Evolutionary conservation across 2,888 invertebrate species (phyloP).

Genomic region (Drosophila meridionalis): DNA sequence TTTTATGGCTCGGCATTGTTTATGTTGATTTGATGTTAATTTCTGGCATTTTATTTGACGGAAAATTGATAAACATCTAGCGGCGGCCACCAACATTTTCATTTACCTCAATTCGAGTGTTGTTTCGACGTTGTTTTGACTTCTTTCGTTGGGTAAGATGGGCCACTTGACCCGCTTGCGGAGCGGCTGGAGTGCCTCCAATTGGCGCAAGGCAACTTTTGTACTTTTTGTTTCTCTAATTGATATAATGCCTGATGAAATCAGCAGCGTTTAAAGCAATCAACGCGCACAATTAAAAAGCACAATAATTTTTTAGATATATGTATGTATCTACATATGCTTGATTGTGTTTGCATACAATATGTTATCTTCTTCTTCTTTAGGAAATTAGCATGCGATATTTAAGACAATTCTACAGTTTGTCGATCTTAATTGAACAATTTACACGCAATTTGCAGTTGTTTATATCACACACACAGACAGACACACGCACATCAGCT

Average conservation of each 20-base stretch:
- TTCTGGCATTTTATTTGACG: conserved; percentile 68
- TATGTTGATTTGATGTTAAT: conserved; percentile 80
- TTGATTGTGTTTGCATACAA: conserved; percentile 11
- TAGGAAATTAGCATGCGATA: conserved; percentile 65
- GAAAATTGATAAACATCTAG: conserved; percentile 77
- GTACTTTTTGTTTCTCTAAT: conserved; percentile 62
- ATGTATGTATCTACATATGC: background rate
- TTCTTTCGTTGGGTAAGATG: conserved; percentile 35
- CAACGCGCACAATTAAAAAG: conserved; percentile 68
- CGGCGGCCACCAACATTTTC: conserved; percentile 47
- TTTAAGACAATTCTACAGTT: conserved; percentile 35
- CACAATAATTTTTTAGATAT: conserved; percentile 38
- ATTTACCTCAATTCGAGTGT: conserved; percentile 60
- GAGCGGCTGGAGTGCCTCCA: conserved; percentile 47
- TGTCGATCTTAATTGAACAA: conserved; percentile 44
- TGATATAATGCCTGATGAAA: conserved; percentile 63
- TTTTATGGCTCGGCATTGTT: conserved; percentile 73
- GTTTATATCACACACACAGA: conserved; percentile 30
- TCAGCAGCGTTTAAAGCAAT: conserved; percentile 72
- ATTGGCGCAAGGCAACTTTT: conserved; percentile 68
- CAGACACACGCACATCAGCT: conserved; percentile 34
- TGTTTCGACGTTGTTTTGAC: conserved; percentile 7
- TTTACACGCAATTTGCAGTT: conserved; percentile 35
- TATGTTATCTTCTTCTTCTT: conserved; percentile 9
- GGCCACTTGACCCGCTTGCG: conserved; percentile 70